Base-by-base conservation (phyloP, 2,888 invertebrate species). In the Tromatobia lineatoria region DNA sequence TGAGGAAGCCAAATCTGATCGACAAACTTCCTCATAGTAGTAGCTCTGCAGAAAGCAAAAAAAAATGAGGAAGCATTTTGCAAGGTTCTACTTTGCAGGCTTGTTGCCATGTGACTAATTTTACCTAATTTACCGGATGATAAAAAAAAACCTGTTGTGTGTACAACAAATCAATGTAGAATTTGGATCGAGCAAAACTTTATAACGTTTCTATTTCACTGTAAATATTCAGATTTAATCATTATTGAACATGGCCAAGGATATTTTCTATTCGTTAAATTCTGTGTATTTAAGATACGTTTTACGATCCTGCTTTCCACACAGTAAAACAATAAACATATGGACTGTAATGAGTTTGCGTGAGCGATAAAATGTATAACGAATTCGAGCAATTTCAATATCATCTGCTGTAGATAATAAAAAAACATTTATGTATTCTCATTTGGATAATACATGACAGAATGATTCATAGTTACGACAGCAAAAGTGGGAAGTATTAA, bases 331-430 rank as follows among this genome's bases (percentile, higher is more conserved):
- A 47, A 47, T 20, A 34, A 29, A 42, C 18, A 38, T 59, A 34
- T 69, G 61, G 23, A 52, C 29, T 29, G 54, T 75, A 42, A 75
- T 42, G 20, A 80, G 29, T 73, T 73, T 10, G 52, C 52, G 45
- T 11, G 57, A 52, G 50, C 34, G 42, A 61, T 70, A 13, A 45
- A 61, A 54, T 64, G 7, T 57, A 64, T 42, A 13, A 29, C 38
- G 23, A 76, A 57, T 75, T 23, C 47, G 54, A 47, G 54, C 50
- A 82, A 81, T 47, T 66, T 45, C 38, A 20, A 66, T 66, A 45
- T 42, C 23, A 50, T 50, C 57, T 47, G 42, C 15, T 20, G 66
- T 20, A 66, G 54, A 45, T 29, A 11, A n/a, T n/a, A n/a, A n/a
- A n/a, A 20, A 54, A 57, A 15, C 11, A 20, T 69, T 42, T 29